Evolutionary conservation across 2,113 vertebrate genomes (phyloP).

Genomic region (Heterotilapia buettikoferi): DNA sequence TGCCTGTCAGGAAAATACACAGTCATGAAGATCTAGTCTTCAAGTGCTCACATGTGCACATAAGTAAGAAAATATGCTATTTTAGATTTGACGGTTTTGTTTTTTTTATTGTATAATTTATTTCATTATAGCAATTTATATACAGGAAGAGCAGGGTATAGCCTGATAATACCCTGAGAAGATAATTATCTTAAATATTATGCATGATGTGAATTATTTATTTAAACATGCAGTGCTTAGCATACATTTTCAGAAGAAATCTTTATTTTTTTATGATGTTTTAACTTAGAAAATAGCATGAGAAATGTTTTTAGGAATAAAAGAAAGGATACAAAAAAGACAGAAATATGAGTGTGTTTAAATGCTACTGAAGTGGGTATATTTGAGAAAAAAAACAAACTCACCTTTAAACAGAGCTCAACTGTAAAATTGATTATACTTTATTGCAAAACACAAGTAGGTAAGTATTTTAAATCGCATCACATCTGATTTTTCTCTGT

Average conservation of each 20-base stretch:
- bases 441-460: background rate
- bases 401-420: background rate
- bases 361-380: background rate
- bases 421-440: background rate
- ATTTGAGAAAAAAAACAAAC: background rate
- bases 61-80: background rate
- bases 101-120: background rate
- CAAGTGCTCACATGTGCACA: background rate
- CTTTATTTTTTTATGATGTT: background rate
- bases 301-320: background rate
- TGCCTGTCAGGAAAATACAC: constrained; percentile 63
- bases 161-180: background rate
- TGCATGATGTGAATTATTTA: background rate
- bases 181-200: background rate
- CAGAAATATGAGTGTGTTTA: background rate
- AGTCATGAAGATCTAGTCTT: background rate
- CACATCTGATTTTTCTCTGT: background rate
- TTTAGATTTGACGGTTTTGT: background rate
- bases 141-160: background rate
- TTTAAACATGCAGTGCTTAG: background rate
- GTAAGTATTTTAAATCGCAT: background rate
- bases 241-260: background rate
- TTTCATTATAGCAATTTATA: background rate
- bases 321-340: background rate
- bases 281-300: background rate